Conservation (phyloP, 2,113 vertebrate species). For the Rhineura floridana region DNA sequence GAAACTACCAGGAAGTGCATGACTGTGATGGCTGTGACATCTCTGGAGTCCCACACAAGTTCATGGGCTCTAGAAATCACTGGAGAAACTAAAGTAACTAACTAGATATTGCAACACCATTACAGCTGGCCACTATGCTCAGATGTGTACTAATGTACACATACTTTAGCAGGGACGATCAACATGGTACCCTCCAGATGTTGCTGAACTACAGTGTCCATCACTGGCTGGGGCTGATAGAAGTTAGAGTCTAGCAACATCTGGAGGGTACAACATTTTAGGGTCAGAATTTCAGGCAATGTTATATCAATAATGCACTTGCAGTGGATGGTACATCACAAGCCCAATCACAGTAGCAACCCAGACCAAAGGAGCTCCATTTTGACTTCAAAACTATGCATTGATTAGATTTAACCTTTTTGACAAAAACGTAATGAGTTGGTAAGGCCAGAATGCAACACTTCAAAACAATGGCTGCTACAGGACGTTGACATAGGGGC, state of each 20-base stretch:
- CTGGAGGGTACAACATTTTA: background rate
- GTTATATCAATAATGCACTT: background rate
- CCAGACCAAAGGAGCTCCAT: constrained; percentile 40
- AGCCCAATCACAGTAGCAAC: background rate
- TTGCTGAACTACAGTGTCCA: background rate
- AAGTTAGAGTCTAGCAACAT: background rate
- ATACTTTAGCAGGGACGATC: background rate
- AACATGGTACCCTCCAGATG: background rate
- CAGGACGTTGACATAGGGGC: constrained; percentile 27
- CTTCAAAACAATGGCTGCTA: constrained; percentile 23
- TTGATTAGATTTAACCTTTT: constrained; percentile 27
- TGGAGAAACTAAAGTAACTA: too few relatives aligned
- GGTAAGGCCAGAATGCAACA: constrained; percentile 20
- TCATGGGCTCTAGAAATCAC: too few relatives aligned
- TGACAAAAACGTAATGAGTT: constrained; percentile 31
- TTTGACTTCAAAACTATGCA: constrained; percentile 22
- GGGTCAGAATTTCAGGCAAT: too few relatives aligned
- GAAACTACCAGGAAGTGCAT: too few relatives aligned
- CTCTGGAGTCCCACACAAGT: too few relatives aligned
- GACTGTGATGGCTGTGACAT: too few relatives aligned
- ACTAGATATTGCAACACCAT: background rate
- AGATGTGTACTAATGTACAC: too few relatives aligned
- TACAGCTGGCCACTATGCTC: background rate
- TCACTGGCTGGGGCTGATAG: too few relatives aligned
- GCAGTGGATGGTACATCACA: background rate